phyloP scores from a whole-genome alignment of 2,113 vertebrate species.

The Nesogale talazaci region DNA sequence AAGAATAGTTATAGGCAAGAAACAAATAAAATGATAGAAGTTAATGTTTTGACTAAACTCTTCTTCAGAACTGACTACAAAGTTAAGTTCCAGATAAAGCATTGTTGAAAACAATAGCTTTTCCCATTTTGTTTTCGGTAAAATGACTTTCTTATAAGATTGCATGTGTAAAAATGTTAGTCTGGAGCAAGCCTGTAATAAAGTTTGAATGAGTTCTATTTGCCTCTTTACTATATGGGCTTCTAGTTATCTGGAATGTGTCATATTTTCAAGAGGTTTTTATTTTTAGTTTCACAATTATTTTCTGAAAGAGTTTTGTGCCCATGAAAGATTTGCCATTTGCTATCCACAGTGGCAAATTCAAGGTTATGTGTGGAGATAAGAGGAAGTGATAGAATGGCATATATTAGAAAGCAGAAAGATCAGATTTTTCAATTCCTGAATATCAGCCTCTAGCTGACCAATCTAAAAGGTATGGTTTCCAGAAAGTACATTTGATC shows the following conservation, averaged over 20 bases:
- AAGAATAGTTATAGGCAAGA: slow-evolving; percentile 66
- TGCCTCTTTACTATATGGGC: slow-evolving; percentile 45
- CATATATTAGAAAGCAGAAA: background rate
- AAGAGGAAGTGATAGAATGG: background rate
- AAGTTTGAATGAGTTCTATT: slow-evolving; percentile 65
- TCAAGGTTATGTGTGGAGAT: background rate
- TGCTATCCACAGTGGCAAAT: background rate
- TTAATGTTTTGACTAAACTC: slow-evolving; percentile 71
- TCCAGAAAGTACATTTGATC: slow-evolving; percentile 18
- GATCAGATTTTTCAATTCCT: background rate
- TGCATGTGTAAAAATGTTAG: slow-evolving; percentile 68
- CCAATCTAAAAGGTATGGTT: slow-evolving; percentile 20
- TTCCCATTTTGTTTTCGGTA: slow-evolving; percentile 66
- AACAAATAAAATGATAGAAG: slow-evolving; percentile 70
- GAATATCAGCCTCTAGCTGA: background rate
- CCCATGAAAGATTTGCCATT: slow-evolving; percentile 19
- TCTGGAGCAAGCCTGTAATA: slow-evolving; percentile 53
- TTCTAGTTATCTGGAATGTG: slow-evolving; percentile 55
- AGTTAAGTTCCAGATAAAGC: slow-evolving; percentile 72
- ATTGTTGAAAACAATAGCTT: slow-evolving; percentile 58
- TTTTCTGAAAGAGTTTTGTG: slow-evolving; percentile 64
- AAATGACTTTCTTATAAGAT: slow-evolving; percentile 70
- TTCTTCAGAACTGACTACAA: slow-evolving; percentile 64
- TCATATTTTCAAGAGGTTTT: slow-evolving; percentile 69
- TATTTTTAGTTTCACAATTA: slow-evolving; percentile 72